These are phyloP conservation scores for Anabacerthia variegaticeps DNA, from an alignment of 2,797 vertebrate species.

Conservation along the genomic window DNA sequence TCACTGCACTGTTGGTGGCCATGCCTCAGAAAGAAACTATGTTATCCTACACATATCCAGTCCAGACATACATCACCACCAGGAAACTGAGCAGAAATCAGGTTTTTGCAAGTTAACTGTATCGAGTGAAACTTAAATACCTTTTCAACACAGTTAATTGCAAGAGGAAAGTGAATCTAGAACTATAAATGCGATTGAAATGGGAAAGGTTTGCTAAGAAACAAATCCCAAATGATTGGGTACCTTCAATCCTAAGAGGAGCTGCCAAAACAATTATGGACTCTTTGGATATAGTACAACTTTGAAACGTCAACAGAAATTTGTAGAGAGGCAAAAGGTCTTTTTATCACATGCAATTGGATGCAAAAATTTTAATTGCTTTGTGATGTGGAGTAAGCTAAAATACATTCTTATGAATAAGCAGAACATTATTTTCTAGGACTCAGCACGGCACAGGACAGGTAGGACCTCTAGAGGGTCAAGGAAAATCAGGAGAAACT, in stretches of 20 bases:
- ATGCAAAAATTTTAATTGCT: neutral
- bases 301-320: neutral
- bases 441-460: neutral
- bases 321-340: neutral
- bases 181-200: neutral
- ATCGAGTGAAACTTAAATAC: neutral
- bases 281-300: neutral
- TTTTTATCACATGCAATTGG: neutral
- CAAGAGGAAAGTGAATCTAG: neutral
- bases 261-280: neutral
- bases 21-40: neutral
- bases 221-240: neutral
- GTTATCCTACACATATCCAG: neutral
- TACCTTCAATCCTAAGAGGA: neutral
- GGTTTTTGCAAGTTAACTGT: neutral
- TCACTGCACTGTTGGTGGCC: neutral
- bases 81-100: conserved; percentile 2
- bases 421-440: neutral
- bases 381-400: neutral
- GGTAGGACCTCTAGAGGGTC: neutral
- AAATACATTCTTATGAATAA: neutral
- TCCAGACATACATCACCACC: neutral
- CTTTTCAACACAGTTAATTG: neutral
- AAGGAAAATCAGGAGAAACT: neutral
- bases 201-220: no score